These are phyloP conservation scores for Myotis vivesi DNA, from an alignment of 2,797 vertebrate species.

Conservation along the genomic window DNA sequence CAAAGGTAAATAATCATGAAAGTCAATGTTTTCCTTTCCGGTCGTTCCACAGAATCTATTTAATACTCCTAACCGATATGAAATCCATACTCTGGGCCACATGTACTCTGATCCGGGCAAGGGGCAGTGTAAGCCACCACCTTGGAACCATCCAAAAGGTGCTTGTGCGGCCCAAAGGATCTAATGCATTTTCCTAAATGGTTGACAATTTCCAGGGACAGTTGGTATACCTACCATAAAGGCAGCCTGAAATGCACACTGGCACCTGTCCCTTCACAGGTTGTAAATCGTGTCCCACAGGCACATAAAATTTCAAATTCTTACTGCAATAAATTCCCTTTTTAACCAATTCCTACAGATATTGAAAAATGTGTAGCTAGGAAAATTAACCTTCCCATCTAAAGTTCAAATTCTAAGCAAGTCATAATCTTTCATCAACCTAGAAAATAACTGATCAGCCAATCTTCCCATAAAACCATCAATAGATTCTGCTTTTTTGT, in stretches of 20 bases:
- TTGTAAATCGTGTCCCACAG: neutral
- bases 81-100: neutral
- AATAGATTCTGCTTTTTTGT: conserved; percentile 79
- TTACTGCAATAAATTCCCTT: neutral
- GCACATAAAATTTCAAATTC: neutral
- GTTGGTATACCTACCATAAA: neutral
- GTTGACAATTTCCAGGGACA: neutral
- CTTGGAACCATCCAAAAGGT: neutral
- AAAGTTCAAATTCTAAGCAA: conserved; percentile 55
- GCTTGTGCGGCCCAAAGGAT: neutral
- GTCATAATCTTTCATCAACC: conserved; percentile 81
- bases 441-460: conserved; percentile 82
- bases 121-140: neutral
- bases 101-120: neutral
- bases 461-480: conserved; percentile 80
- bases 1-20: neutral
- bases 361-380: neutral
- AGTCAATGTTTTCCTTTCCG: neutral
- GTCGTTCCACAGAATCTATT: neutral
- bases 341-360: neutral
- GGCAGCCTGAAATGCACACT: neutral
- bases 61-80: rapidly evolving
- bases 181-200: neutral
- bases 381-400: conserved; percentile 19
- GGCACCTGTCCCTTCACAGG: neutral